Evolutionary conservation across 2,888 invertebrate genomes (phyloP).

Genomic region (Elmis aenea): DNA sequence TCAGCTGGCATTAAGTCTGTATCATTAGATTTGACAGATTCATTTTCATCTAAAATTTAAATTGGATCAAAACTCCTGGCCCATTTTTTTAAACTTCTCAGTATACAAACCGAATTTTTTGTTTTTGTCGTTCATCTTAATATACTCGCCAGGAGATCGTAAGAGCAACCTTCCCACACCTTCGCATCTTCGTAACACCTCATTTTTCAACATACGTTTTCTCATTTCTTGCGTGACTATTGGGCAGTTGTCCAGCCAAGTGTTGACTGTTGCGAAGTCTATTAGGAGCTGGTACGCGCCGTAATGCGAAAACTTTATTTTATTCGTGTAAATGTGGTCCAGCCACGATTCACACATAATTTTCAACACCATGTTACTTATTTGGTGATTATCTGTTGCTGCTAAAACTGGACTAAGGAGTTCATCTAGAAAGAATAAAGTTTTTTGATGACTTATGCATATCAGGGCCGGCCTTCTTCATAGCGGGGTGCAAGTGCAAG

Average conservation of each 20-base stretch:
- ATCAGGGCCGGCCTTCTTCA: too few species aligned
- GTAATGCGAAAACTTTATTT: slow-evolving; percentile 74
- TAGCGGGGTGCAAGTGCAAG: too few species aligned
- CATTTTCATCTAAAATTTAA: slow-evolving; percentile 39
- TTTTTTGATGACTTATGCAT: not conserved
- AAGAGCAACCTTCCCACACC: slow-evolving; percentile 77
- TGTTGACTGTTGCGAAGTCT: slow-evolving; percentile 75
- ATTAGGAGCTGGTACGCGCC: slow-evolving; percentile 74
- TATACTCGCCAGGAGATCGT: slow-evolving; percentile 77
- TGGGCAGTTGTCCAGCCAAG: slow-evolving; percentile 66
- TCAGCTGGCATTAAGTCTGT: slow-evolving; percentile 75
- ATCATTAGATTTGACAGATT: slow-evolving; percentile 44
- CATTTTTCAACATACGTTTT: slow-evolving; percentile 57
- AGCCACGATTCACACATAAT: slow-evolving; percentile 85
- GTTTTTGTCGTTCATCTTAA: slow-evolving; percentile 59
- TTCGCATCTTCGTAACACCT: slow-evolving; percentile 71
- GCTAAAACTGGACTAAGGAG: slow-evolving; percentile 72
- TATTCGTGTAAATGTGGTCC: slow-evolving; percentile 76
- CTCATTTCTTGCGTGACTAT: slow-evolving; percentile 51
- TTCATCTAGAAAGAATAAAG: slow-evolving; percentile 53
- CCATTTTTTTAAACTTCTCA: not conserved
- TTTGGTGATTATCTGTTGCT: slow-evolving; percentile 67
- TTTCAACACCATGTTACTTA: slow-evolving; percentile 71
- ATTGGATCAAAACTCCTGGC: too few species aligned
- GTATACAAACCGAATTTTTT: slow-evolving; percentile 17